Base-by-base conservation (phyloP, 37 sponge, comb jelly and placozoan genomes). In the Beroe forskalii region DNA sequence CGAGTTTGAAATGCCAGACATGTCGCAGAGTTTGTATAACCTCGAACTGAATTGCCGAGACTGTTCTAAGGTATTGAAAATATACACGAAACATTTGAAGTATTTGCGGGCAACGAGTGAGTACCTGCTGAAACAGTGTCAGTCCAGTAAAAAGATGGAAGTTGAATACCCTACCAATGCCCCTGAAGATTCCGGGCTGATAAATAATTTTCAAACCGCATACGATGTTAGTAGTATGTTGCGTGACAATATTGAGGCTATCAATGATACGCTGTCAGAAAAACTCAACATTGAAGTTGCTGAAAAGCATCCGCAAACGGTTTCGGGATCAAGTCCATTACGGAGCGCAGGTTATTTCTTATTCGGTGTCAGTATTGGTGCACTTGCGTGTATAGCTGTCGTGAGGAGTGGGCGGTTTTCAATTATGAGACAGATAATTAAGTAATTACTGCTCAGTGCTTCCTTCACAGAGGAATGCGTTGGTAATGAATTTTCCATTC, bases 1-100 rank as follows among this genome's bases (percentile, higher is more conserved):
- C 0, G 90, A 93, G 61, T 93, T 93, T 93, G 62, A 67, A 17
- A 93, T 93, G 93, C 93, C 93, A 0, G 39, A 67, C 0, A 91
- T 62, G 60, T 36, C 67, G 0, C 89, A 80, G 55, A 80, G 55
- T 44, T 43, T 80, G 43, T 80, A 80, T 24, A 80, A 80, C 27
- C 55, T 80, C 1, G 31, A 80, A 43, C 27, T 80, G 30, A 44
- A 80, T 25, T 80, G 86, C 20, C 40, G 86, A 37, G 86, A 80
- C 40, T 44, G 25, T 0, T 41, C 86, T 23, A 80, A 80, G 48
- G 86, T 80, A 2, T 27, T 80, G 8, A 80, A 80, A 44, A 80
- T 43, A 12, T 80, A 44, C 86, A 80, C 44, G n/a, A 80, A 44
- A 43, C 86, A 80, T 44, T 27, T 80, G 6, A 80, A 44, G 55